Percentiles rank a stretch among this genome's conserved stretches.
Conservation (phyloP, 2,113 vertebrate genomes). For the Rhinogobius similis region DNA sequence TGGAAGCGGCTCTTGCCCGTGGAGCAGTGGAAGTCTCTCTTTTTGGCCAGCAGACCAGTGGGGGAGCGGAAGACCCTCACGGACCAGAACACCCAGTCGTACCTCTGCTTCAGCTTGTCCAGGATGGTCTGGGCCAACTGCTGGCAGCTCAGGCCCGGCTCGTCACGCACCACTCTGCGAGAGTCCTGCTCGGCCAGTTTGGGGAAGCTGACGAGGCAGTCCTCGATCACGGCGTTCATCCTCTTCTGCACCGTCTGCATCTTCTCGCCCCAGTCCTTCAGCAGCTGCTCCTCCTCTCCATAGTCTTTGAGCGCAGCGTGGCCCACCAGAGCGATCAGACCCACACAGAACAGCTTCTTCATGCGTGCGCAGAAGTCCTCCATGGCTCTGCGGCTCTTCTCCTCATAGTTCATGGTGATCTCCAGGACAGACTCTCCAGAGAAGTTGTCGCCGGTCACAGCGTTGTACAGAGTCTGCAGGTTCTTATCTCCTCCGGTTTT, state of each 20-base stretch:
- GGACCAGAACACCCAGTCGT: slow-evolving; percentile 81
- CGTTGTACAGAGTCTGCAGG: slow-evolving; percentile 71
- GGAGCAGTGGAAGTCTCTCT: slow-evolving; percentile 64
- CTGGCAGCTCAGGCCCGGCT: slow-evolving; percentile 54
- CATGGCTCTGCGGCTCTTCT: slow-evolving; percentile 74
- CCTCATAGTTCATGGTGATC: slow-evolving; percentile 77
- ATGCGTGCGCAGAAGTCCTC: slow-evolving; percentile 79
- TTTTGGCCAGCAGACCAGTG: slow-evolving; percentile 51
- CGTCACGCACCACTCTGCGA: slow-evolving; percentile 63
- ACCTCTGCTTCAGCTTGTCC: slow-evolving; percentile 60
- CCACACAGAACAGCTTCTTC: slow-evolving; percentile 80
- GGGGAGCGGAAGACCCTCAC: slow-evolving; percentile 72
- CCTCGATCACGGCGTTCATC: slow-evolving; percentile 73
- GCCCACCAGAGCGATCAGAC: slow-evolving; percentile 77
- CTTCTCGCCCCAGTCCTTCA: slow-evolving; percentile 73
- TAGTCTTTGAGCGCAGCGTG: slow-evolving; percentile 70
- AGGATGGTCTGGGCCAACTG: slow-evolving; percentile 46
- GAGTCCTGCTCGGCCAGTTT: slow-evolving; percentile 70
- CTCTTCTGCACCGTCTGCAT: slow-evolving; percentile 75
- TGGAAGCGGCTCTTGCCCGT: slow-evolving; percentile 75
- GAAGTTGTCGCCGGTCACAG: slow-evolving; percentile 75
- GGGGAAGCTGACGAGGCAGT: slow-evolving; percentile 75
- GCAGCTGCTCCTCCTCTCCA: slow-evolving; percentile 68
- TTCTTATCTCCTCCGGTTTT: slow-evolving; percentile 77
- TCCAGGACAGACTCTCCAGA: slow-evolving; percentile 75